phyloP scores from a whole-genome alignment of 2,113 vertebrate species.

The Leptocoma aspasia region DNA sequence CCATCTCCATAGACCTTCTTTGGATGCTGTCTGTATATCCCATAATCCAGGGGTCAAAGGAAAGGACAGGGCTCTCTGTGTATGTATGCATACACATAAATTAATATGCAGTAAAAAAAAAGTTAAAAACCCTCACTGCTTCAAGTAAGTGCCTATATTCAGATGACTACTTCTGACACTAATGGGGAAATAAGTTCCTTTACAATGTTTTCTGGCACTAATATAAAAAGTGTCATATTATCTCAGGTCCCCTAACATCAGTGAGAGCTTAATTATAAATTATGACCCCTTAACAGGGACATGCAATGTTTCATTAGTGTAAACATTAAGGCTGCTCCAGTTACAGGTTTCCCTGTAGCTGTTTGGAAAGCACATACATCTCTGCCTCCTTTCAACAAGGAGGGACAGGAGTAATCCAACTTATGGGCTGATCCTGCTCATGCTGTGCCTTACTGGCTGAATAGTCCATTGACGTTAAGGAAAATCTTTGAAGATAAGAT shows the following conservation, averaged over 20 bases:
- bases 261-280: constrained; percentile 9
- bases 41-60: background rate
- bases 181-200: background rate
- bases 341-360: background rate
- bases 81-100: fast-evolving
- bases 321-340: background rate
- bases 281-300: background rate
- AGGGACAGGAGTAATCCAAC: background rate
- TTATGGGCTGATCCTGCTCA: fast-evolving
- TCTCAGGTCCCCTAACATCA: background rate
- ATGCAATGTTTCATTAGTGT: background rate
- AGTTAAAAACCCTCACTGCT: background rate
- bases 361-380: background rate
- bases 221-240: background rate
- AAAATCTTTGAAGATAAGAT: background rate
- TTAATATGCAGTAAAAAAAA: background rate
- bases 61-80: background rate
- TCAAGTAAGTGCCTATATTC: background rate
- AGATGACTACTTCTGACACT: background rate
- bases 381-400: background rate
- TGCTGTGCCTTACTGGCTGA: background rate
- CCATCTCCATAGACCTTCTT: background rate
- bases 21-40: background rate
- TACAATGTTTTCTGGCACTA: background rate
- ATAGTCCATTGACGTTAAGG: background rate